Evolutionary conservation across 1,140 invertebrate species (phyloP), one percentile per base, ranked within the genome.

Genomic region (Drosophila pseudoananassae): DNA sequence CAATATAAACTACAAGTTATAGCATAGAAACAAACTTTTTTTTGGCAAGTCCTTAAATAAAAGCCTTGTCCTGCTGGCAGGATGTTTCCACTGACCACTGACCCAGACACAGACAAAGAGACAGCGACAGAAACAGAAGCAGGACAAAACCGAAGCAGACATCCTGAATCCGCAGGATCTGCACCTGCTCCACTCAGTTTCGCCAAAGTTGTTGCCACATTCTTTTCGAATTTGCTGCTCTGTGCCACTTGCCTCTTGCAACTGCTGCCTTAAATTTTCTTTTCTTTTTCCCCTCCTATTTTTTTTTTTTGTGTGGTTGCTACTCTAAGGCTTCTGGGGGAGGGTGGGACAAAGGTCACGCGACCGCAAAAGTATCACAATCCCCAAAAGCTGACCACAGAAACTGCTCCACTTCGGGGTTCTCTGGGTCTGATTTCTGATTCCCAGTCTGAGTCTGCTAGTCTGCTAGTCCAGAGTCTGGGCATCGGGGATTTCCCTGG

Each of bases 291-390:
- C 10, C 8, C 31, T 10, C 7, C 31, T 33, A 3, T 29, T 5
- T 4, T 12, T 36, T 12, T 36, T 33, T 33, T 33, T 33, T 33
- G 8, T 33, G 31, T 1, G 20, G 20, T 20, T 20, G n/a, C 9
- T 9, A 33, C n/a, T n/a, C n/a, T n/a, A n/a, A n/a, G 31, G 31
- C 31, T 33, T 33, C 31, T 29, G 29, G 29, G 29, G 33, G 10
- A 12, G 10, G 43, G 29, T 33, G 27, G 29, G 40, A 29, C 47
- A 87, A 87, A 88, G 83, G 81, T 85, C 73, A 85, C 53, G 68
- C 72, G 81, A 84, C 76, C 81, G 55, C 76, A 79, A 65, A 71
- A 77, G 79, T 68, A 58, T 56, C 69, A 78, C 78, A 81, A 72
- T 78, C 50, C 43, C 47, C 58, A 64, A 64, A 51, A 55, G 53